A percentile compares a stretch with the other conserved stretches of the same genome.
Evolutionary conservation across 1,140 invertebrate genomes (phyloP).

Genomic region (Hycleus cichorii): DNA sequence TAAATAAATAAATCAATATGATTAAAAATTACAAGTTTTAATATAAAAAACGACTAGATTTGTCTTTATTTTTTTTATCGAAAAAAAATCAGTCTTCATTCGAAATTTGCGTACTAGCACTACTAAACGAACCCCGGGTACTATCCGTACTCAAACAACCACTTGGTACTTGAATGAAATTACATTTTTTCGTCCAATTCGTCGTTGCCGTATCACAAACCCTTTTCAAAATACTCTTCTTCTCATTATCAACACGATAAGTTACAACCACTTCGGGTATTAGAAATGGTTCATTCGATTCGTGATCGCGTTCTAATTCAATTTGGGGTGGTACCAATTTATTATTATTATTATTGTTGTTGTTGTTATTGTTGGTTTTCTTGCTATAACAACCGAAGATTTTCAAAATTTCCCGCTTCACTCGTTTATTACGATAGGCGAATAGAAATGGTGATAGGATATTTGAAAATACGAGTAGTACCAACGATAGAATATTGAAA

Average conservation of each 20-base stretch:
- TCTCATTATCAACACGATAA: slow-evolving; percentile 31
- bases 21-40: too few species aligned
- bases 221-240: slow-evolving; percentile 36
- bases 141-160: slow-evolving; percentile 30
- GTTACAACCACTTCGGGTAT: slow-evolving; percentile 35
- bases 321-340: too few species aligned
- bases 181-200: slow-evolving; percentile 37
- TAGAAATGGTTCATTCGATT: slow-evolving; percentile 18
- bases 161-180: slow-evolving; percentile 37
- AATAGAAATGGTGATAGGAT: slow-evolving; percentile 70
- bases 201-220: slow-evolving; percentile 28
- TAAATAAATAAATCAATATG: too few species aligned
- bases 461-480: slow-evolving; percentile 59
- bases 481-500: slow-evolving; percentile 49
- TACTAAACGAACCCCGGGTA: slow-evolving; percentile 35
- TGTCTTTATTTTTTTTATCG: too few species aligned
- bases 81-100: slow-evolving; percentile 30
- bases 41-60: too few species aligned
- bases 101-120: slow-evolving; percentile 38
- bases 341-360: too few species aligned
- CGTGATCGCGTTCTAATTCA: too few species aligned
- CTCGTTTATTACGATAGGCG: slow-evolving; percentile 66
- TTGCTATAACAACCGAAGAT: slow-evolving; percentile 47
- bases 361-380: slow-evolving; percentile 14
- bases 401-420: slow-evolving; percentile 61